Conservation (phyloP, 2,113 vertebrate genomes). For the Anguilla rostrata region DNA sequence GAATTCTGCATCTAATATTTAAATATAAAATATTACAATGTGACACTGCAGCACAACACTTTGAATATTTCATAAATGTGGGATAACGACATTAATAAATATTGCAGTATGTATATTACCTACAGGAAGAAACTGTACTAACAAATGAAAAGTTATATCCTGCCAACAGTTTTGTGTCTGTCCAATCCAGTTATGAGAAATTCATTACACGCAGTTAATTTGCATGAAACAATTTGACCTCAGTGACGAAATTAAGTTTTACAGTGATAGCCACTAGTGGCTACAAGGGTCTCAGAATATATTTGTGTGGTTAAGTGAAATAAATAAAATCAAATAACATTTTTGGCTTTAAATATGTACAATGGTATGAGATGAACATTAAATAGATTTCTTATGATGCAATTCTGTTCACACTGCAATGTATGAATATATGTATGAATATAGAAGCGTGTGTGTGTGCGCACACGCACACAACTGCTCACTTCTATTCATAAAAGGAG, state of each 20-base stretch:
- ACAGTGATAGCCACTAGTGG: neutral
- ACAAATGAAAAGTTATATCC: neutral
- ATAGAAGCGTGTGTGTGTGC: no score
- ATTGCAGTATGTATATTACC: neutral
- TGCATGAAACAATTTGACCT: neutral
- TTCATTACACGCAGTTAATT: neutral
- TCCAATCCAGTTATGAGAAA: neutral
- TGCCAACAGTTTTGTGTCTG: neutral
- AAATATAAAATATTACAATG: neutral
- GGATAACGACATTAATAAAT: neutral
- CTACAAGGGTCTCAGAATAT: neutral
- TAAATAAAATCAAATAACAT: neutral
- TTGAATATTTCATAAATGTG: neutral
- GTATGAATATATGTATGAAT: neutral
- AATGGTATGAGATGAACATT: neutral
- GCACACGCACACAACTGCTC: no score
- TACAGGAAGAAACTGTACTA: neutral
- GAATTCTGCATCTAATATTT: constrained; percentile 3
- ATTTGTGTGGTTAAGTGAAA: neutral
- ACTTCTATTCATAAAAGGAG: no score
- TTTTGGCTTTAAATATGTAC: neutral
- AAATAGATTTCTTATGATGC: neutral
- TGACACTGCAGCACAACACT: neutral
- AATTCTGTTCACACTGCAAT: neutral
- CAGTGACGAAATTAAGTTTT: neutral